Conservation (phyloP, 2,113 vertebrate genomes). For the Meleagris gallopavo region DNA sequence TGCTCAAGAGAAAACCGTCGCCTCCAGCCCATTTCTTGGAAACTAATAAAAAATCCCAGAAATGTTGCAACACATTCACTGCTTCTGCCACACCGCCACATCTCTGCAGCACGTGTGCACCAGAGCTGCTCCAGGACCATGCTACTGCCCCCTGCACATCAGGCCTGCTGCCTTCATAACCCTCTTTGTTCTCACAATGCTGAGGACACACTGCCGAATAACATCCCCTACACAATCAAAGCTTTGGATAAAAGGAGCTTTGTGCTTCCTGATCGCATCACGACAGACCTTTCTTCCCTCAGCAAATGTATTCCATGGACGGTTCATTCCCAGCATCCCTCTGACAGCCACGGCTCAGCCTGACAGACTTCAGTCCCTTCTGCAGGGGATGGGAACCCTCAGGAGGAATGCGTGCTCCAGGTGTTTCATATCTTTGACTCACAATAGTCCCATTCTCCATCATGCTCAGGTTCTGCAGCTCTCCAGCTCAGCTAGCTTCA, state of each 20-base stretch:
- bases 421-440: background rate
- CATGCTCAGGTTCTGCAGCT: background rate
- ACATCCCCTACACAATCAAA: background rate
- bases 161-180: background rate
- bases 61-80: background rate
- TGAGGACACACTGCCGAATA: background rate
- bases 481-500: background rate
- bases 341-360: background rate
- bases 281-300: background rate
- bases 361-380: background rate
- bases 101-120: background rate
- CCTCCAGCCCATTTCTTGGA: conserved; percentile 67
- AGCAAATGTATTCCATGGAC: background rate
- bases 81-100: background rate
- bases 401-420: background rate
- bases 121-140: background rate
- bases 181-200: background rate
- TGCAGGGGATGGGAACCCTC: background rate
- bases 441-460: background rate
- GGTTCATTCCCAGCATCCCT: background rate
- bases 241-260: conserved; percentile 3
- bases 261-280: background rate
- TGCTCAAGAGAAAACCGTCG: conserved; percentile 32
- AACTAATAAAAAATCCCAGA: conserved; percentile 13
- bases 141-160: background rate